Conservation (phyloP, 2,113 vertebrate species). For the Siphamia tubifer region DNA sequence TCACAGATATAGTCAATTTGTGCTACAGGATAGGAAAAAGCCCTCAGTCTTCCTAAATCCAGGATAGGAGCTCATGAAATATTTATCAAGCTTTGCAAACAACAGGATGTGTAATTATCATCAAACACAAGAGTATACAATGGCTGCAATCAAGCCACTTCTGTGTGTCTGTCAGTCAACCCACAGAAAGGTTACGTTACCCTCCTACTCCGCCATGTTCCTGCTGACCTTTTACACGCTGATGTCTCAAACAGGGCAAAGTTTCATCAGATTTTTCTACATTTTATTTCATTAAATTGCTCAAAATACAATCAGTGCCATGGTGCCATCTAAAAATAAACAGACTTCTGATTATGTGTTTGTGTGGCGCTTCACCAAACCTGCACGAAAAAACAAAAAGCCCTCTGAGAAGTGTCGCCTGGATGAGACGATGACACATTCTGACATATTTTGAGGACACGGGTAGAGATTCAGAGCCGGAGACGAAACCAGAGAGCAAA, state of each 20-base stretch:
- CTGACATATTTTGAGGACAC: too few relatives aligned
- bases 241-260: conserved; percentile 37
- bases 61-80: conserved; percentile 55
- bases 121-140: conserved; percentile 75
- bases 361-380: neutral
- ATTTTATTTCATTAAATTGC: conserved; percentile 50
- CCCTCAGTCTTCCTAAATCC: conserved; percentile 11
- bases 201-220: conserved; percentile 51
- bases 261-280: conserved; percentile 28
- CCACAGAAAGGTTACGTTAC: conserved; percentile 62
- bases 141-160: conserved; percentile 78
- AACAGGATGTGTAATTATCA: conserved; percentile 79
- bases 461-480: conserved; percentile 20
- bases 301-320: conserved; percentile 46
- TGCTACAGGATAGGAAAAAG: conserved; percentile 4
- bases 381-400: neutral
- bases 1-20: neutral
- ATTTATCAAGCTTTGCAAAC: conserved; percentile 66
- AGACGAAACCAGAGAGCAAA: conserved; percentile 41
- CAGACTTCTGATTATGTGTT: neutral
- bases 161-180: conserved; percentile 54
- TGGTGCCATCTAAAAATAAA: conserved; percentile 49
- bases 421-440: conserved; percentile 39
- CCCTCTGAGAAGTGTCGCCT: conserved; percentile 12
- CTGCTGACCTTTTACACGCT: conserved; percentile 56